Conservation (phyloP, 2,797 vertebrate genomes). For the Streptopelia turtur region DNA sequence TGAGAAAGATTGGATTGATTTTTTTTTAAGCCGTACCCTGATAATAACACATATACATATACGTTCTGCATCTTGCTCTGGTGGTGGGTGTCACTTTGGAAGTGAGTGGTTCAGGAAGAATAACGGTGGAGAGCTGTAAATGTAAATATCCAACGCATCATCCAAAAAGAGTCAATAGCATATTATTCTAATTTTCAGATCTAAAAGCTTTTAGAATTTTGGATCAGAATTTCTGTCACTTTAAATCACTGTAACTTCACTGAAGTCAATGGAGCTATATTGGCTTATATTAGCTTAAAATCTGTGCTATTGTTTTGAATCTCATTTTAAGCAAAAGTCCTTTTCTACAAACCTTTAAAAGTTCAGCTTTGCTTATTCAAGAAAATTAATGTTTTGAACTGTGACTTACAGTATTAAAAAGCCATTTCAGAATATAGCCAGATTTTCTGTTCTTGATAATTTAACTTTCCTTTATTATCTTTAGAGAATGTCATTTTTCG, state of each 20-base stretch:
- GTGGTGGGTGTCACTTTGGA: background rate
- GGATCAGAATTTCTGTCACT: background rate
- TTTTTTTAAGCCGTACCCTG: background rate
- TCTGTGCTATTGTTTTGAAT: background rate
- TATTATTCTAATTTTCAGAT: background rate
- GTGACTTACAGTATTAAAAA: constrained; percentile 20
- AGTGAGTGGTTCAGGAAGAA: background rate
- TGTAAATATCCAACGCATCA: background rate
- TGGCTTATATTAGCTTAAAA: background rate
- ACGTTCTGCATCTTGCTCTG: background rate
- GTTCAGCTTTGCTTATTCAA: constrained; percentile 37
- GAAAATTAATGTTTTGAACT: constrained; percentile 42
- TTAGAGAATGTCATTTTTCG: background rate
- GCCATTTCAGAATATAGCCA: background rate
- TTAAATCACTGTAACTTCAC: background rate
- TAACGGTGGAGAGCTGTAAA: background rate
- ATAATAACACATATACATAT: background rate
- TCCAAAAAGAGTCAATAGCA: background rate
- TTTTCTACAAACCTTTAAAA: constrained; percentile 19
- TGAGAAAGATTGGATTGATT: background rate
- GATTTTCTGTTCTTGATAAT: constrained; percentile 32
- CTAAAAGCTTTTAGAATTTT: background rate
- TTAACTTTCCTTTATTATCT: constrained; percentile 27
- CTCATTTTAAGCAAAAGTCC: background rate
- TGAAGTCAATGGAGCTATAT: background rate